Conservation (phyloP, 2,113 vertebrate species). For the Axis porcinus region DNA sequence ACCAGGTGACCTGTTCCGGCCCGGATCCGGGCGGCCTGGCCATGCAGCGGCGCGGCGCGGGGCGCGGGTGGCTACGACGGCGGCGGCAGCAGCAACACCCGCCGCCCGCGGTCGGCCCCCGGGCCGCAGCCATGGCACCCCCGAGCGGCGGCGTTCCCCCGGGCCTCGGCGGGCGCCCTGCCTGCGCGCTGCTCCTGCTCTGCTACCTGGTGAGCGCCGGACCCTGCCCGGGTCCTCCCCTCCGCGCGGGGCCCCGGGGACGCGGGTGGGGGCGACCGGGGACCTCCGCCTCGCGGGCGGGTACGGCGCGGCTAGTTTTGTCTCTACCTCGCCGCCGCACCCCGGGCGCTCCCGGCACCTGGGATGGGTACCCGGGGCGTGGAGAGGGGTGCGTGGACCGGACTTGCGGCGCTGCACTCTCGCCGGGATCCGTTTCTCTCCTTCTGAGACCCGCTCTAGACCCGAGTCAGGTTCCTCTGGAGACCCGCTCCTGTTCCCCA, state of each 20-base stretch:
- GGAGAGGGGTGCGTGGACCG: conserved; percentile 1
- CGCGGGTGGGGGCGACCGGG: conserved; percentile 1
- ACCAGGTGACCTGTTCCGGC: conserved; percentile 75
- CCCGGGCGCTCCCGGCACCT: conserved; percentile 37
- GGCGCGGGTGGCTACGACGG: conserved; percentile 47
- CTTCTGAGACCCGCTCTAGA: background rate
- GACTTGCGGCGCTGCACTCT: conserved; percentile 31
- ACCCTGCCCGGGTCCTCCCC: conserved; percentile 16
- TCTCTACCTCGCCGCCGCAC: background rate
- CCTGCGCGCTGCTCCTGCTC: conserved; percentile 60
- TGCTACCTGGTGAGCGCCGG: conserved; percentile 71
- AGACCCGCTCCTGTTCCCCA: background rate
- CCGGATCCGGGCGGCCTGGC: conserved; percentile 62
- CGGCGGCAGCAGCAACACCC: conserved; percentile 16
- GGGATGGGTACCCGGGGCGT: conserved; percentile 4
- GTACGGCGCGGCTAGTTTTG: conserved; percentile 41
- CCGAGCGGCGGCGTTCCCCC: conserved; percentile 22
- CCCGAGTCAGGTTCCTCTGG: background rate
- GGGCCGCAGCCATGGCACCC: conserved; percentile 61
- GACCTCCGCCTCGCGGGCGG: background rate
- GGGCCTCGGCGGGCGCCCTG: conserved; percentile 47
- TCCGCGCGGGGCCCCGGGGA: conserved; percentile 23
- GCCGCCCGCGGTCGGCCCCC: conserved; percentile 21
- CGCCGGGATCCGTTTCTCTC: background rate
- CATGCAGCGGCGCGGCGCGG: conserved; percentile 54